Conservation (phyloP, 2,113 vertebrate species). For the Rissa tridactyla region DNA sequence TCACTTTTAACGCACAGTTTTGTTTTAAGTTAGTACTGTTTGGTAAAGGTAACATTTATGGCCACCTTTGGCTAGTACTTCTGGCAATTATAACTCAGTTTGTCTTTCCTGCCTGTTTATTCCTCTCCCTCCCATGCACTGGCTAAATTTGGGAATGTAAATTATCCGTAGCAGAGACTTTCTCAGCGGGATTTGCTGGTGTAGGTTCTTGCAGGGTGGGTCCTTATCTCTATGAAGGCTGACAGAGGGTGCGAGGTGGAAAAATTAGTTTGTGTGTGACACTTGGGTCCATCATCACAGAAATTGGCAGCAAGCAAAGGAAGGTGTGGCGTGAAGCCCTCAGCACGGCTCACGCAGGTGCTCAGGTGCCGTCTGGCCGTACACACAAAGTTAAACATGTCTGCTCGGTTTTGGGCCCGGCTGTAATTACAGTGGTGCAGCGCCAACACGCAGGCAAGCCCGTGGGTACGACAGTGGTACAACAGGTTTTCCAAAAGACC, state of each 20-base stretch:
- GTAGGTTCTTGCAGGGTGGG: background rate
- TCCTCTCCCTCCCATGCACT: background rate
- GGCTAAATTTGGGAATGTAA: background rate
- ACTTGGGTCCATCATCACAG: background rate
- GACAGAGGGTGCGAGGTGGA: background rate
- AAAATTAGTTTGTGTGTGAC: rapidly evolving
- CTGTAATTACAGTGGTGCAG: background rate
- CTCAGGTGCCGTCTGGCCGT: background rate
- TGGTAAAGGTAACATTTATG: background rate
- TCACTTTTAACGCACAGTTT: background rate
- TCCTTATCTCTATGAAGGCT: background rate
- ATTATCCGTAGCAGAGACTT: background rate
- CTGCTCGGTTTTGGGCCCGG: background rate
- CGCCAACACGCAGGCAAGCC: background rate
- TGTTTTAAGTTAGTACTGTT: background rate
- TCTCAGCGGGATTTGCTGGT: background rate
- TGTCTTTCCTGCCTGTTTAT: background rate
- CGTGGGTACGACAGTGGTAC: background rate
- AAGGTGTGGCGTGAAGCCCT: background rate
- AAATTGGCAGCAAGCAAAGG: background rate
- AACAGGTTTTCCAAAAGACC: background rate
- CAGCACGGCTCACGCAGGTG: rapidly evolving
- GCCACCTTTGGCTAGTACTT: background rate
- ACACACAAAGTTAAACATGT: background rate
- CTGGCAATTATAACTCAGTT: background rate